These are phyloP conservation scores for Diachasmimorpha longicaudata DNA, from an alignment of 1,140 invertebrate species.

Conservation along the genomic window DNA sequence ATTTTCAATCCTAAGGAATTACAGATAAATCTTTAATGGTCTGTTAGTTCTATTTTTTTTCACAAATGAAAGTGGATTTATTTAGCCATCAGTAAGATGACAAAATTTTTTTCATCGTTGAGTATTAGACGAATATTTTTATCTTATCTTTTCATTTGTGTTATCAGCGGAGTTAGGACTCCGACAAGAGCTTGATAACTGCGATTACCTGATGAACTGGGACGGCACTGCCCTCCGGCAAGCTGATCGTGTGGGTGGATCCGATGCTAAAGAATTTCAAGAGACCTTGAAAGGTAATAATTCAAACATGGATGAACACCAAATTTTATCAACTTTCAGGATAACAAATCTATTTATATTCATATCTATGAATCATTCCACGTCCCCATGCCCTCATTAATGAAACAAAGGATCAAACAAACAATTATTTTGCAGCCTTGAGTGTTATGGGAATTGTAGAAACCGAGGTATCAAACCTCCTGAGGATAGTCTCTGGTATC, in stretches of 20 bases:
- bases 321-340: neutral
- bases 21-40: too few relatives aligned
- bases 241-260: slow-evolving; percentile 54
- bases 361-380: neutral
- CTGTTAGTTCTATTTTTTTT: too few relatives aligned
- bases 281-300: slow-evolving; percentile 69
- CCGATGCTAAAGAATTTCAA: slow-evolving; percentile 74
- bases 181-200: slow-evolving; percentile 68
- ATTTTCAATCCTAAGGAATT: neutral
- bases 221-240: slow-evolving; percentile 58
- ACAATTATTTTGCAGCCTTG: slow-evolving; percentile 66
- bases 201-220: slow-evolving; percentile 69
- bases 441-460: slow-evolving; percentile 71
- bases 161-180: slow-evolving; percentile 67
- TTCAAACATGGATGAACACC: neutral
- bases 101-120: too few relatives aligned
- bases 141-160: slow-evolving; percentile 4
- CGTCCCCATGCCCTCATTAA: slow-evolving; percentile 2
- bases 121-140: neutral
- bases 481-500: slow-evolving; percentile 71
- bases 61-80: too few relatives aligned
- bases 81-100: too few relatives aligned
- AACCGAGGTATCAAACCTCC: slow-evolving; percentile 66
- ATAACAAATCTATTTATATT: neutral
- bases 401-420: neutral